Evolutionary conservation across 2,888 invertebrate genomes (phyloP), one percentile per base, ranked within the genome.

Genomic region (Metallyticus violacea): DNA sequence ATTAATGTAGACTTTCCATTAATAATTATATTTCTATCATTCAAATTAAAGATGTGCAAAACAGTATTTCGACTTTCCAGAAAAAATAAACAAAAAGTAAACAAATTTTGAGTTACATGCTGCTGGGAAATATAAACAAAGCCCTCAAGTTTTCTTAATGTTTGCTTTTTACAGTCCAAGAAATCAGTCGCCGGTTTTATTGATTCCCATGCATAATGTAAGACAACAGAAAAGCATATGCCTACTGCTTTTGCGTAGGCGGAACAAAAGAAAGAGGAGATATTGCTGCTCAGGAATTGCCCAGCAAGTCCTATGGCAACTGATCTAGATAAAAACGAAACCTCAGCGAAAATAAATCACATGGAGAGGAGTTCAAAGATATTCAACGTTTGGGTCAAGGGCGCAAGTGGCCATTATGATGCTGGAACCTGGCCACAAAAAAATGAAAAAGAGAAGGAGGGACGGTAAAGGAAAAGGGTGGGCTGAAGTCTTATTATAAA

Each of bases 401-500:
- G 79, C 85, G 79, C 30, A 22, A 40, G 81, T 82, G 87, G 85
- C 85, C 82, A 87, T 87, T 87, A 87, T 80, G 29, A 28, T 22
- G 76, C 86, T 85, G 77, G 77, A 86, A 85, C 78, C 22, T 83
- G 26, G 40, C 84, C 85, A 85, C 86, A 85, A 40, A 77, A 77
- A 28, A 85, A 79, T 82, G 87, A 88, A 82, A 79, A 26, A 25
- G 80, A n/a, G 86, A 86, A 86, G 84, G 82, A 83, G 87, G 86
- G 87, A 76, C 40, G 85, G 83, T 62, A 85, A 80, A 86, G 86
- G 87, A 85, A 87, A 76, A 85, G 62, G 82, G 85, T 80, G 26
- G 62, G 81, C 40, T 62, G 76, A 81, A 80, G 83, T 89, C 89
- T 90, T 90, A 90, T 90, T 90, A 90, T 90, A 90, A 90, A 89